phyloP scores from a whole-genome alignment of 2,888 invertebrate genomes.

The Eilema sororculum region DNA sequence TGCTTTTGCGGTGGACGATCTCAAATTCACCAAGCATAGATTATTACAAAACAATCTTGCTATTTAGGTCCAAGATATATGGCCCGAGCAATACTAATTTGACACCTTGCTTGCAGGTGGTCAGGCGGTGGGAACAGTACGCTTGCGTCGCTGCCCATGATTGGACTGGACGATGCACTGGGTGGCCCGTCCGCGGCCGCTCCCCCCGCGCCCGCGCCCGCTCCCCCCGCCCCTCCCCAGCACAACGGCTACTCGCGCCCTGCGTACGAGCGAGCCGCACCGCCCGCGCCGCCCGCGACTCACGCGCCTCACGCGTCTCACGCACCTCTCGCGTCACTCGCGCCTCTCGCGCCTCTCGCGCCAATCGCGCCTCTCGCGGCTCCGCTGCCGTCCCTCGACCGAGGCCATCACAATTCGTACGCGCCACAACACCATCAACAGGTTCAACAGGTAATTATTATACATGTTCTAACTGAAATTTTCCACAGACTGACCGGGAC shows the following conservation, averaged over 20 bases:
- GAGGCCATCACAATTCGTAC: slow-evolving; percentile 20
- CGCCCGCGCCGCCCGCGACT: neutral
- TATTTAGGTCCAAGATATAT: no score
- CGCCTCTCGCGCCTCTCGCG: slow-evolving; percentile 35
- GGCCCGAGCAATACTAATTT: no score
- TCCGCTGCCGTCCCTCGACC: slow-evolving; percentile 12
- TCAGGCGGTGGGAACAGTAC: slow-evolving; percentile 90
- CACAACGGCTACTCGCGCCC: no score
- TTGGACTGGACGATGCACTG: slow-evolving; percentile 89
- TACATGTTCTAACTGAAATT: no score
- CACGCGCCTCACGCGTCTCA: slow-evolving; percentile 3
- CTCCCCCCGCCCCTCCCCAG: neutral
- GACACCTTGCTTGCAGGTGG: slow-evolving; percentile 80
- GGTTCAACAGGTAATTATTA: slow-evolving; percentile 13
- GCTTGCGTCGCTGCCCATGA: slow-evolving; percentile 92
- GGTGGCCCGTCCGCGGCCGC: slow-evolving; percentile 51
- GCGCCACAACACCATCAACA: slow-evolving; percentile 19
- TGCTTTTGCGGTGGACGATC: no score
- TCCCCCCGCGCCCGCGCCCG: neutral
- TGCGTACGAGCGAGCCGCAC: no score
- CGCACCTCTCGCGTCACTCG: slow-evolving; percentile 58
- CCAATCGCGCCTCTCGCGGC: slow-evolving; percentile 8
- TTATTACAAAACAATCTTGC: no score
- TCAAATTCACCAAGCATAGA: no score
- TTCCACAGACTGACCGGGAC: no score